Evolutionary conservation across 2,113 vertebrate species (phyloP), one percentile per base, ranked within the genome.

Genomic region (Dasypus novemcinctus): DNA sequence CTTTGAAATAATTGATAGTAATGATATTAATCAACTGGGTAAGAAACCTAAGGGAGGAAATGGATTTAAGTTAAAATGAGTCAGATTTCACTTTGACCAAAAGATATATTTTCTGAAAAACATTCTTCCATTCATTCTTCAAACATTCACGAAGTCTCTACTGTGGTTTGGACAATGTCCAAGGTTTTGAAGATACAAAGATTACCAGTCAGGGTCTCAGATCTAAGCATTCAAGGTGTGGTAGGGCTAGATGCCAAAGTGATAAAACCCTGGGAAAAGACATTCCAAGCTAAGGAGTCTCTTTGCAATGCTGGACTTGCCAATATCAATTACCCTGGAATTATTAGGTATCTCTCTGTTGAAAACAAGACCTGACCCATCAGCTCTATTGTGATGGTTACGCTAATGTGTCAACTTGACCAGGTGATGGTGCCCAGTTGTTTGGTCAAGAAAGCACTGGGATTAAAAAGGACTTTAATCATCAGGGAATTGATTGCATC

Each of bases 21-120:
- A 96, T 71, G 33, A 75, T 95, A 95, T 71, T 91, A 92, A 64
- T 75, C n/a, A 89, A 54, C 61, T 87, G 25, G 27, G n/a, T 15
- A 85, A 75, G 75, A 90, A 82, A 75, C 57, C 86, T 27, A 96
- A 86, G 59, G 36, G 57, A 95, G 31, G 74, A 87, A 72, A 54
- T 64, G 83, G 74, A 38, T 31, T 63, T 59, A 71, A 75, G 36
- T 91, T 71, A 81, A 82, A 92, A 96, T 89, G 9, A 78, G 46
- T 46, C 90, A 64, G 72, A 86, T 66, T 76, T 78, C 80, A 36
- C 15, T 33, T 17, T 80, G 75, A 23, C 66, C 38, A 43, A 57
- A 31, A 11, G 29, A 18, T 43, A 11, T 49, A 59, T 66, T 92
- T 79, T 78, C 49, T 71, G 43, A 61, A 63, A 74, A 38, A 43